Evolutionary conservation across 2,113 vertebrate species (phyloP).

Genomic region (Pangasianodon gigas): DNA sequence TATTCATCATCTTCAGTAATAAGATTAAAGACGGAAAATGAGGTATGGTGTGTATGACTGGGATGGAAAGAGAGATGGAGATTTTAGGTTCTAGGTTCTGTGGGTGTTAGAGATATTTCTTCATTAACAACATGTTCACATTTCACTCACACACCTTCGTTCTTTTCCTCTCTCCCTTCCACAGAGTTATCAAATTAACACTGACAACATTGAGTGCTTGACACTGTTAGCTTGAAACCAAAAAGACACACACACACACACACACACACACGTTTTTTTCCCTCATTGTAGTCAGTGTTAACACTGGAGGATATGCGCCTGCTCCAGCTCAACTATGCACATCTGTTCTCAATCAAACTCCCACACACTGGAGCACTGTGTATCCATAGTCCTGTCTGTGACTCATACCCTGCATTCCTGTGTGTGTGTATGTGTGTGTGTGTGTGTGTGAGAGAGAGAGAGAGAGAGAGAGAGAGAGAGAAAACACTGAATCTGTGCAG

Average conservation of each 20-base stretch:
- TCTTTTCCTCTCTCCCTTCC: not conserved
- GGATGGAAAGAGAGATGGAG: not conserved
- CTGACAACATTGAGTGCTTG: not conserved
- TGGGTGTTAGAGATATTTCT: not conserved
- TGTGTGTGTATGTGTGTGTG: conserved; percentile 27
- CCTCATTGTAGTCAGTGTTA: not conserved
- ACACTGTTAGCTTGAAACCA: not conserved
- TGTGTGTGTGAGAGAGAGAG: conserved; percentile 22
- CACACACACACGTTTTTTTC: not conserved
- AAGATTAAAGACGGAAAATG: not conserved
- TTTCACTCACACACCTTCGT: not conserved
- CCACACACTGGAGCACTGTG: not conserved
- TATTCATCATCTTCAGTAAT: not conserved
- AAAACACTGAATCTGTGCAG: not conserved
- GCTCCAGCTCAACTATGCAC: conserved; percentile 34
- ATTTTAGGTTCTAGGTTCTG: not conserved
- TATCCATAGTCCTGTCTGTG: not conserved
- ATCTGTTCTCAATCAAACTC: conserved; percentile 54
- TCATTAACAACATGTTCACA: not conserved
- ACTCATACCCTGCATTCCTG: conserved; percentile 47
- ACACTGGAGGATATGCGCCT: not conserved
- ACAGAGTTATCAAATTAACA: not conserved
- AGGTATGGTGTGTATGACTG: not conserved
- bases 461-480: not conserved
- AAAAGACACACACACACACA: conserved; percentile 4